Conservation (phyloP, 2,113 vertebrate species). For the Sapayoa aenigma region DNA sequence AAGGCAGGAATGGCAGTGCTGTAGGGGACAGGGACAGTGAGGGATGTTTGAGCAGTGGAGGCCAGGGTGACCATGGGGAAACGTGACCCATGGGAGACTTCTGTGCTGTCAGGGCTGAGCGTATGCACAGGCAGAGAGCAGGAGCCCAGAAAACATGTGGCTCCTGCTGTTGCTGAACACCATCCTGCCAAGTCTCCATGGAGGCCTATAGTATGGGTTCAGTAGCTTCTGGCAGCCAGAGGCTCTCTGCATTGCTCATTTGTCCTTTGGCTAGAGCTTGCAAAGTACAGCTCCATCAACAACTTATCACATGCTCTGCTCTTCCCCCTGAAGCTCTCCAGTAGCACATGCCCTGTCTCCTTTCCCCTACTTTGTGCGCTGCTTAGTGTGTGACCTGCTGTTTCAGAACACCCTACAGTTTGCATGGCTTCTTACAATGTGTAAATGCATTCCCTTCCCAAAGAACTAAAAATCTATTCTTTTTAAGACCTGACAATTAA, state of each 20-base stretch:
- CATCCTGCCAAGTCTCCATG: slow-evolving; percentile 20
- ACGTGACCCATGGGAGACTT: neutral
- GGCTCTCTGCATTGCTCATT: slow-evolving; percentile 13
- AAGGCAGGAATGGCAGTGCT: neutral
- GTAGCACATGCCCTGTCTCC: slow-evolving; percentile 21
- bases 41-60: rapidly evolving
- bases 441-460: neutral
- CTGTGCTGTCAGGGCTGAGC: neutral
- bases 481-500: slow-evolving; percentile 26
- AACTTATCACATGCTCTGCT: slow-evolving; percentile 35
- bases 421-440: neutral
- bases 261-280: slow-evolving; percentile 44
- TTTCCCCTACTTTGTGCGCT: slow-evolving; percentile 16
- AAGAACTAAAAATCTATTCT: neutral
- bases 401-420: neutral
- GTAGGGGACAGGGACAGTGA: neutral
- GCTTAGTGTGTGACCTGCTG: neutral
- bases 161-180: slow-evolving; percentile 52
- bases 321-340: neutral
- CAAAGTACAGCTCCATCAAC: neutral
- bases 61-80: neutral
- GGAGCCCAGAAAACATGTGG: slow-evolving; percentile 36
- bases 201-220: neutral
- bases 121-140: neutral
- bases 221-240: slow-evolving; percentile 31